A percentile compares a stretch with the other conserved stretches of the same genome.
These are phyloP conservation scores for Melanerpes aurifrons DNA, from an alignment of 2,113 vertebrate species.

Conservation along the genomic window DNA sequence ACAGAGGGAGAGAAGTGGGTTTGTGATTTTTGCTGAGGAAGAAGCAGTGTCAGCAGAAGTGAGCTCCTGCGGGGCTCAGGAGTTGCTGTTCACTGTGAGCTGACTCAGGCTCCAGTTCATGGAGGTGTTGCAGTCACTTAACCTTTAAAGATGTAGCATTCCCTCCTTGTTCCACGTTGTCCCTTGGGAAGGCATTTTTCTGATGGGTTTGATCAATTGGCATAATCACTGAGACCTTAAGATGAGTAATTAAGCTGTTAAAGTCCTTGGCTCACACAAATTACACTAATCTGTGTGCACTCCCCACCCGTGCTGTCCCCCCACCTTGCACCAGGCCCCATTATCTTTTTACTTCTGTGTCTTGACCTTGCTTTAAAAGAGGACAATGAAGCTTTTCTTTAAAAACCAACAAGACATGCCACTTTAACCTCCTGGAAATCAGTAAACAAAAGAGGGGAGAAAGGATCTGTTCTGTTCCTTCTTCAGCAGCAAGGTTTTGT, in stretches of 20 bases:
- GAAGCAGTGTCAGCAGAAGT: neutral
- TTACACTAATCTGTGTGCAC: neutral
- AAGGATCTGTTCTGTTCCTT: neutral
- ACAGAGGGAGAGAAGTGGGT: neutral
- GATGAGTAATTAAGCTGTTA: neutral
- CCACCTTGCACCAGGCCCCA: neutral
- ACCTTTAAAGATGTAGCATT: neutral
- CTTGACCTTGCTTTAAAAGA: neutral
- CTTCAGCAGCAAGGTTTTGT: neutral
- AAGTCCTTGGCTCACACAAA: neutral
- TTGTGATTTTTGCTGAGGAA: neutral
- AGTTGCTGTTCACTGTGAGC: rapidly evolving
- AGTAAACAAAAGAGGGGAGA: neutral
- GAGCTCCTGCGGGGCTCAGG: rapidly evolving
- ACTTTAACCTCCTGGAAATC: neutral
- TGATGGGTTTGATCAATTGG: neutral
- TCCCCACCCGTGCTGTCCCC: neutral
- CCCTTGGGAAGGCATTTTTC: neutral
- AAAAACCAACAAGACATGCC: neutral
- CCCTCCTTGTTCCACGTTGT: neutral
- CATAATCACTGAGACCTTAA: neutral
- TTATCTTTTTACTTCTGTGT: neutral
- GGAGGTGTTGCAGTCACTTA: neutral
- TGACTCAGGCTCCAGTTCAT: neutral
- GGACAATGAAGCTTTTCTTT: neutral